phyloP scores from a whole-genome alignment of 1,140 invertebrate species.

The Hylyphantes graminicola region DNA sequence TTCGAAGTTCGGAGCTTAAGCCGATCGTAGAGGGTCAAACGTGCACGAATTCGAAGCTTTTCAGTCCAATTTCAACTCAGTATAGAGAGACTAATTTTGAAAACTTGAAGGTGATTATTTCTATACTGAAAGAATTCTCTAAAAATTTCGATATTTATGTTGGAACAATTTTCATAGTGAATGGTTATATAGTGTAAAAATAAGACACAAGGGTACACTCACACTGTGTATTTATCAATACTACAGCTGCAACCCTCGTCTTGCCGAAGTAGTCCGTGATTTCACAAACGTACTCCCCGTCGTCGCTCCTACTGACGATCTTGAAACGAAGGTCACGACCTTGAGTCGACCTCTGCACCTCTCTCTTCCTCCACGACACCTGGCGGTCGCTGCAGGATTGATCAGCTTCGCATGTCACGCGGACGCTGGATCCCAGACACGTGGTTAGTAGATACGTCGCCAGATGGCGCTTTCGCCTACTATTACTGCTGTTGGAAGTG shows the following conservation, averaged over 20 bases:
- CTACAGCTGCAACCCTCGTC: not conserved
- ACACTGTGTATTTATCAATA: constrained; percentile 28
- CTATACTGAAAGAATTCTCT: too few relatives aligned
- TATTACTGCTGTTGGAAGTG: too few relatives aligned
- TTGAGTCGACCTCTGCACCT: not conserved
- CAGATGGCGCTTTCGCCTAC: not conserved
- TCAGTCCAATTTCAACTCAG: too few relatives aligned
- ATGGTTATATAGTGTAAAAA: too few relatives aligned
- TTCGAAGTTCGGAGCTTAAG: too few relatives aligned
- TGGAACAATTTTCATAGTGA: too few relatives aligned
- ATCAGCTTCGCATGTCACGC: not conserved
- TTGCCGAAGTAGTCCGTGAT: constrained; percentile 26
- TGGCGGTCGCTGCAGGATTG: constrained; percentile 23
- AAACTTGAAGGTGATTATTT: too few relatives aligned
- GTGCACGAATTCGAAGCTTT: too few relatives aligned
- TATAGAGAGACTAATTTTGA: too few relatives aligned
- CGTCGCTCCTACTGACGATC: not conserved
- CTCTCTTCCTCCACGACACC: not conserved
- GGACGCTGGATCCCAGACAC: not conserved
- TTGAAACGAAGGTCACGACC: constrained; percentile 10
- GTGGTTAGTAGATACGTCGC: constrained; percentile 2
- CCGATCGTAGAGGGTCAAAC: too few relatives aligned
- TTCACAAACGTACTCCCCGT: constrained; percentile 24
- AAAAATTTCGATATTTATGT: too few relatives aligned
- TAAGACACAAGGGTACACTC: not conserved